phyloP scores from a whole-genome alignment of 1,140 invertebrate genomes.

The Anastatus disparis region DNA sequence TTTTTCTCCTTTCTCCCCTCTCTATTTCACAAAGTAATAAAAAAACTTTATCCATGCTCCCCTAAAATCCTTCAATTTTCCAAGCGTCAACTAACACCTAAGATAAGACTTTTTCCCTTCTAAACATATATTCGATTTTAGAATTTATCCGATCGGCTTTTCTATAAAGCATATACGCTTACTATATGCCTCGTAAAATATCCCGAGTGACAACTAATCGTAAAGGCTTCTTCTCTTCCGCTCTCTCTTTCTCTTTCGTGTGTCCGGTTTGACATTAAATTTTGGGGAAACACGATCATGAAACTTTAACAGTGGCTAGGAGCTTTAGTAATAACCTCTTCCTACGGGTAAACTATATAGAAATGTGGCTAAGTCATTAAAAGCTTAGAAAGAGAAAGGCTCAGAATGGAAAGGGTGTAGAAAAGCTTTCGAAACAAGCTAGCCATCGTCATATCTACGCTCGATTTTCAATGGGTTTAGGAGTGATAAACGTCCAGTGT shows the following conservation, averaged over 20 bases:
- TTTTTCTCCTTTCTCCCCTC: too few species aligned
- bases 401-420: too few species aligned
- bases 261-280: constrained; percentile 51
- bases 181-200: too few species aligned
- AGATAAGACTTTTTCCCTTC: background rate
- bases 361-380: constrained; percentile 55
- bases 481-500: constrained; percentile 26
- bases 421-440: background rate
- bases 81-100: background rate
- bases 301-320: too few species aligned
- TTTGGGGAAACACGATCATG: constrained; percentile 54
- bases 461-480: constrained; percentile 19
- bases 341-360: constrained; percentile 35
- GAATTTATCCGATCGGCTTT: too few species aligned
- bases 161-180: too few species aligned
- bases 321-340: constrained; percentile 42
- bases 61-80: constrained; percentile 11
- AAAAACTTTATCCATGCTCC: constrained; percentile 17
- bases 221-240: too few species aligned
- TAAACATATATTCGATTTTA: constrained; percentile 16
- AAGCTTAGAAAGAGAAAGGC: too few species aligned
- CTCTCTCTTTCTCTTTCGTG: constrained; percentile 1
- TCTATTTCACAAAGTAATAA: too few species aligned
- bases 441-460: background rate
- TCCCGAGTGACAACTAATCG: too few species aligned